Evolutionary conservation across 2,888 invertebrate genomes (phyloP).

Genomic region (Protodeltote pygarga): DNA sequence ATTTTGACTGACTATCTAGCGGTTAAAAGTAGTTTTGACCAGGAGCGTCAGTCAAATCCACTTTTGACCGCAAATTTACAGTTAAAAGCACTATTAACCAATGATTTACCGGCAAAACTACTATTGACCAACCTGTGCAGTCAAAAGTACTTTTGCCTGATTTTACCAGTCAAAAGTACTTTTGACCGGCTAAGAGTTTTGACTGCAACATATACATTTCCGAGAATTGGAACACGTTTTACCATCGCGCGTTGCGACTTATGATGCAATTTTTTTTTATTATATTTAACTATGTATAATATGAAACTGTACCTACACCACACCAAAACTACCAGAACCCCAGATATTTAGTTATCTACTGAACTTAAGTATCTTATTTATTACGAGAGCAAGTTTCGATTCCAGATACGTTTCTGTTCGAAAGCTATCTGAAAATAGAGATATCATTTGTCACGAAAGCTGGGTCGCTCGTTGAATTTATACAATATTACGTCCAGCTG

Average conservation of each 20-base stretch:
- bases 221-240: constrained; percentile 47
- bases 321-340: constrained; percentile 12
- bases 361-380: constrained; percentile 39
- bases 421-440: constrained; percentile 34
- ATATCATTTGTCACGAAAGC: constrained; percentile 38
- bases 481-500: constrained; percentile 68
- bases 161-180: too few relatives aligned
- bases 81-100: too few relatives aligned
- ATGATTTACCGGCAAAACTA: too few relatives aligned
- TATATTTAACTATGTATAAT: constrained; percentile 12
- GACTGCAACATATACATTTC: too few relatives aligned
- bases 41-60: too few relatives aligned
- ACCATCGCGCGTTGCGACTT: constrained; percentile 17
- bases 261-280: constrained; percentile 9
- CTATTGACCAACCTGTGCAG: too few relatives aligned
- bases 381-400: constrained; percentile 29
- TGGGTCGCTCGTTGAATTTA: constrained; percentile 62
- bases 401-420: constrained; percentile 22
- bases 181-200: too few relatives aligned
- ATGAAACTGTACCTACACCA: constrained; percentile 15
- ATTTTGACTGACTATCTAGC: too few relatives aligned
- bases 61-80: too few relatives aligned
- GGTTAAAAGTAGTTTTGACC: too few relatives aligned
- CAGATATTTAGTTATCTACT: constrained; percentile 27
- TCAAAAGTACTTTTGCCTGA: too few relatives aligned